Percentiles rank a stretch among this genome's conserved stretches.
phyloP scores from a whole-genome alignment of 1,140 invertebrate genomes.

The silkworm (Bombyx mori) region DNA sequence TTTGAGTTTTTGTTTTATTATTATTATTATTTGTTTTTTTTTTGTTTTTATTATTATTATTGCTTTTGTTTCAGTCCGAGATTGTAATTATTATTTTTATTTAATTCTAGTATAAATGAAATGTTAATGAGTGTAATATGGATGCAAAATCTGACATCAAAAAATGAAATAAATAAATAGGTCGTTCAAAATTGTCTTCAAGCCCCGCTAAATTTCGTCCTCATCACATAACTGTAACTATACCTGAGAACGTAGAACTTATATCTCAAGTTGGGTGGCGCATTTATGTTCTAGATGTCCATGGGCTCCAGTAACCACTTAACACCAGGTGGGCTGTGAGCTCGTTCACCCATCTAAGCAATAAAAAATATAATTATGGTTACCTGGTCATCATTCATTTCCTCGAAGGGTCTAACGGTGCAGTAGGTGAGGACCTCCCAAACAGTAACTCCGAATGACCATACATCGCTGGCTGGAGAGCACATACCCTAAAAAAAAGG shows the following conservation, averaged over 20 bases:
- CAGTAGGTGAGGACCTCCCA: slow-evolving; percentile 86
- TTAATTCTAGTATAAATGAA: too few species aligned
- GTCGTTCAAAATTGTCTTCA: not conserved
- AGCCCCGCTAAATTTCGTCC: not conserved
- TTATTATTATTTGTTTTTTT: not conserved
- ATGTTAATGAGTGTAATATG: too few species aligned
- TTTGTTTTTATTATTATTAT: not conserved
- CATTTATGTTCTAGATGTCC: too few species aligned
- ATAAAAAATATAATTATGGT: not conserved
- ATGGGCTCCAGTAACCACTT: too few species aligned
- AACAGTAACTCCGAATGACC: slow-evolving; percentile 84
- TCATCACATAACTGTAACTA: not conserved
- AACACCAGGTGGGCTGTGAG: too few species aligned
- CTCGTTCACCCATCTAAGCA: too few species aligned
- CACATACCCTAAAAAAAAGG: slow-evolving; percentile 75
- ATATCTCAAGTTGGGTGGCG: too few species aligned
- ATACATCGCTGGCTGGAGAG: slow-evolving; percentile 81
- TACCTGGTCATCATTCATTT: slow-evolving; percentile 80
- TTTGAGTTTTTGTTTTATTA: too few species aligned
- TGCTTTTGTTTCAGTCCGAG: not conserved
- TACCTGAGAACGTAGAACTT: too few species aligned
- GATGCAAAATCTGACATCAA: not conserved
- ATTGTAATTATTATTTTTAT: too few species aligned
- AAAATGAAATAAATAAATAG: not conserved
- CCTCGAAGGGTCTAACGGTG: slow-evolving; percentile 80